Evolutionary conservation across 1,140 invertebrate species (phyloP), one percentile per base, ranked within the genome.

Genomic region (Pogonomyrmex californicus): DNA sequence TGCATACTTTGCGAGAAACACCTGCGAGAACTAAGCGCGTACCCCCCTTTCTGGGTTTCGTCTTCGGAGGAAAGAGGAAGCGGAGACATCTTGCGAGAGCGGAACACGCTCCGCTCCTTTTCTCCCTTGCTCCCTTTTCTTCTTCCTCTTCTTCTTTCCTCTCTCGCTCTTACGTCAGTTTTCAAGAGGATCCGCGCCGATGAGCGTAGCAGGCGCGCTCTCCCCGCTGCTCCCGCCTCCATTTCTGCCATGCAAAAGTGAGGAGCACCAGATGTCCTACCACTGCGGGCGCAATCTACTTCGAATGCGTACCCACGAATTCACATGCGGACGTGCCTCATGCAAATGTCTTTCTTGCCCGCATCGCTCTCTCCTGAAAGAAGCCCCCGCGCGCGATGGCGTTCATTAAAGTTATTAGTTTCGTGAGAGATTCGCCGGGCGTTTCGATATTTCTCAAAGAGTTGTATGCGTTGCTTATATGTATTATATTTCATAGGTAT

Each of bases 391-490:
- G 68, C 78, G 51, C 30, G 33, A 23, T 10, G 30, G 79, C 77
- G 86, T 90, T 91, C 89, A 90, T 91, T 91, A 91, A 90, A 88
- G 82, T 91, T 91, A 91, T 91, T 91, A 91, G 86, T 91, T 91
- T 90, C 88, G 88, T 56, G 79, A 88, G 79, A 88, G 86, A 90
- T 75, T 70, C 79, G 44, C 33, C 33, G 63, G 70, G n/a, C 78
- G 85, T 79, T 85, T 62, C 88, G 23, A 75, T 90, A 87, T 85
- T 85, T 49, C 79, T 89, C 88, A 90, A 89, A 89, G 88, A 76
- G 77, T 71, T 56, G 60, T 58, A 68, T 73, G 65, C 78, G 85
- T 49, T 86, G 88, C 23, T 86, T 90, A 87, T 79, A 78, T 78
- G 89, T 78, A 85, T 23, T 23, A 23, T 90, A 90, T 87, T 90